Base-by-base conservation (phyloP, 2,888 invertebrate genomes). In the Gibbula magus region DNA sequence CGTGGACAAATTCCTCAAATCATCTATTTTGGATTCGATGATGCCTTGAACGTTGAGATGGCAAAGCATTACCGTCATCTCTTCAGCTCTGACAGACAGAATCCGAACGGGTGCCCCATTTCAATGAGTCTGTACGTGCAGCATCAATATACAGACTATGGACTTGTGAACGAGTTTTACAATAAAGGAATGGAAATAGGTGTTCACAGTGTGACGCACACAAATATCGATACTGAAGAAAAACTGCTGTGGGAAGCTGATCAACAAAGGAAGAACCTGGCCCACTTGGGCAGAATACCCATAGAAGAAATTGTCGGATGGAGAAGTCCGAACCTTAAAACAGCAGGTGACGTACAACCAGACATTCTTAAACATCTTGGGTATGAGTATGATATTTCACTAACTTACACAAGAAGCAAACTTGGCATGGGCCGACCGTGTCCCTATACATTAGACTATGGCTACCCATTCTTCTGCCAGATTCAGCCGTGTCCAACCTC, bases 141-240 rank as follows among this genome's bases (percentile, higher is more conserved):
- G 76, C 98, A 99, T 93, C 98, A 99, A 94, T 99, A 99, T 98
- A 99, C 99, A 79, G 98, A 99, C 94, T 99, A 99, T 94, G 96
- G 97, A 93, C 97, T 97, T 94, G 99, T 99, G 82, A 98, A 98
- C 94, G 97, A 98, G 94, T 95, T 99, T 85, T 98, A 98, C 94
- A 95, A 97, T 86, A 95, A 96, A 91, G 89, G 89, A 2, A 80
- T 83, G 35, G 89, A 89, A 94, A 97, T 99, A 94, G 99, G 98
- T 86, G 98, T 98, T 85, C 99, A 99, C 94, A 98, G 99, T 88
- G 96, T 99, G 92, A 93, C 93, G 1, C 89, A 89, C 39, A 73
- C 81, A 0, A 82, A 83, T 32, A 87, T 87, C 22, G 81, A 83
- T 54, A 87, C 96, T 29, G 81, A 79, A n/a, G 77, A 77, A 8